phyloP scores from a whole-genome alignment of 2,113 vertebrate genomes.

The Formicarius rufipectus region DNA sequence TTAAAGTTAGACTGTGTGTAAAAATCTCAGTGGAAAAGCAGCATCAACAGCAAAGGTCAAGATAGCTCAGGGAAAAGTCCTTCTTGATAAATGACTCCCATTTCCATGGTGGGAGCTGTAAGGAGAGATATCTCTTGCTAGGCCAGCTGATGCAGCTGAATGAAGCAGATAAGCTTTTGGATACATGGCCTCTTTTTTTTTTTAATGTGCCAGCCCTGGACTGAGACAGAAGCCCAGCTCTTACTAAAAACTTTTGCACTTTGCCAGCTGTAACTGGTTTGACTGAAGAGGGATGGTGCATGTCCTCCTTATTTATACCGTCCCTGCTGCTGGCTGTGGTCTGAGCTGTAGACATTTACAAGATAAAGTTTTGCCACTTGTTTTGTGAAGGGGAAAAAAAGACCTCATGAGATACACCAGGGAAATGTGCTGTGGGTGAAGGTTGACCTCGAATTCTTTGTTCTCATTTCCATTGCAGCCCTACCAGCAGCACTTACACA shows the following conservation, averaged over 20 bases:
- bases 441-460: neutral
- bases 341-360: neutral
- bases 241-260: neutral
- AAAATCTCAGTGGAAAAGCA: neutral
- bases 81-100: slow-evolving; percentile 35
- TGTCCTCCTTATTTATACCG: neutral
- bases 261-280: neutral
- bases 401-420: neutral
- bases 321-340: neutral
- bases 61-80: neutral
- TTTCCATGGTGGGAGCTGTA: slow-evolving; percentile 18
- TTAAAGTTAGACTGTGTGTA: neutral
- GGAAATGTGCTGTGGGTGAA: neutral
- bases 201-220: neutral
- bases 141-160: slow-evolving; percentile 32
- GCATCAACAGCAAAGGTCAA: slow-evolving; percentile 16
- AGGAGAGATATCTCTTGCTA: slow-evolving; percentile 24
- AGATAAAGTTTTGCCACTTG: neutral
- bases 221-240: neutral
- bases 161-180: slow-evolving; percentile 40
- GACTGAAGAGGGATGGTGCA: neutral
- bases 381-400: neutral
- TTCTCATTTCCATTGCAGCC: neutral
- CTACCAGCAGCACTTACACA: neutral
- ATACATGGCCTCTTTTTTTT: neutral